Evolutionary conservation across 2,797 vertebrate genomes (phyloP).

Genomic region (Gephyroberyx darwinii): DNA sequence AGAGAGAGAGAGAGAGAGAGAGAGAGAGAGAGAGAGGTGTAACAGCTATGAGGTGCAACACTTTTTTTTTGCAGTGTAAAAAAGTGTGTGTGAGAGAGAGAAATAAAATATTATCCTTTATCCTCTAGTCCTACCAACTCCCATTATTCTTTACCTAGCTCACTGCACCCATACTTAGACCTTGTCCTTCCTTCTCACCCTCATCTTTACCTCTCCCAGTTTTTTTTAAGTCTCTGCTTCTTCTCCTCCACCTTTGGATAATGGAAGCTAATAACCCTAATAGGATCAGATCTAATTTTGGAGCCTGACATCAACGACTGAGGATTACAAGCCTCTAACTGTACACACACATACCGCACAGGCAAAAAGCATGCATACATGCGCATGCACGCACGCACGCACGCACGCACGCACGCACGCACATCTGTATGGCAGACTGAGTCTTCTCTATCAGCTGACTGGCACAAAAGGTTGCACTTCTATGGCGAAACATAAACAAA

Average conservation of each 20-base stretch:
- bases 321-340: conserved; percentile 70
- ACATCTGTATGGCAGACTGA: not conserved
- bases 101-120: not conserved
- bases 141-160: not conserved
- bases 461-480: not conserved
- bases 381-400: conserved; percentile 19
- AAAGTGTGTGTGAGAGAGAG: not conserved
- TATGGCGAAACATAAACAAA: not conserved
- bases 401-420: not conserved
- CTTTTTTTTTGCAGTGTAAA: not conserved
- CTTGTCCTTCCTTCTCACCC: not conserved
- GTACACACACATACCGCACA: conserved; percentile 17
- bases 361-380: conserved; percentile 6
- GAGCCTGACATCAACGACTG: conserved; percentile 62
- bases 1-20: not conserved
- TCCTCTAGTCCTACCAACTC: not conserved
- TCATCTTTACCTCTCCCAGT: conserved; percentile 8
- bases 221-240: conserved; percentile 32
- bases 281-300: conserved; percentile 79
- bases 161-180: not conserved
- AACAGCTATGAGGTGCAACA: not conserved
- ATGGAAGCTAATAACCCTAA: conserved; percentile 77
- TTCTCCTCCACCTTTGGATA: conserved; percentile 42
- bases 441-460: conserved; percentile 4
- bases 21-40: not conserved